Evolutionary conservation across 1,140 invertebrate species (phyloP), one percentile per base, ranked within the genome.

Genomic region (Lerema accius): DNA sequence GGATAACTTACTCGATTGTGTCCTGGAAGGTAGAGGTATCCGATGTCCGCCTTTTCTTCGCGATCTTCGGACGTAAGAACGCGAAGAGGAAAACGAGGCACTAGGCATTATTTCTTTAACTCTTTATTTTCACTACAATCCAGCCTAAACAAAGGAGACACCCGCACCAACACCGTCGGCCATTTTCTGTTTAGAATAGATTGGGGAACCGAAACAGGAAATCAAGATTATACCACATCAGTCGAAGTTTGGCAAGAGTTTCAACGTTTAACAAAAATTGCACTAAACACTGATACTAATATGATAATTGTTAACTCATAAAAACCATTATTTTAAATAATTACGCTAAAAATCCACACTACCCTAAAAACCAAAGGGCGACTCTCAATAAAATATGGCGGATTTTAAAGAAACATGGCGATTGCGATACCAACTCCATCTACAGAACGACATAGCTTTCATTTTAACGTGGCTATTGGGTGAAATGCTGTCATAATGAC

Each of bases 51-150:
- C 95, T 95, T 96, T 96, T 92, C 96, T 94, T 83, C 95, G 92
- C 77, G 96, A 96, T 91, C 95, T 93, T 83, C 96, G 94, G 77
- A 96, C 94, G 93, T 96, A 96, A 91, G 95, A 96, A 92, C 95
- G 94, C 86, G 95, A 95, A 89, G 95, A 95, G 81, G 95, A 96
- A 92, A 96, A 96, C 84, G 95, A 96, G 90, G 96, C 96, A 93
- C 96, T 96, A 93, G 96, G 96, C 96, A 97, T 97, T 93, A 94
- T 96, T 90, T 88, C 80, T 86, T 81, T 80, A 83, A 80, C 69
- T 84, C 81, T 79, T 90, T 89, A 86, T 85, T 88, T 86, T 86
- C 84, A 88, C 84, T 84, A 86, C 78, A 92, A 89, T 87, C 81
- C 75, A 86, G 81, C 81, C 92, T 93, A 94, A 93, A 94, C 93